Base-by-base conservation (phyloP, 1,140 invertebrate species). In the Hydropsyche tenuis region DNA sequence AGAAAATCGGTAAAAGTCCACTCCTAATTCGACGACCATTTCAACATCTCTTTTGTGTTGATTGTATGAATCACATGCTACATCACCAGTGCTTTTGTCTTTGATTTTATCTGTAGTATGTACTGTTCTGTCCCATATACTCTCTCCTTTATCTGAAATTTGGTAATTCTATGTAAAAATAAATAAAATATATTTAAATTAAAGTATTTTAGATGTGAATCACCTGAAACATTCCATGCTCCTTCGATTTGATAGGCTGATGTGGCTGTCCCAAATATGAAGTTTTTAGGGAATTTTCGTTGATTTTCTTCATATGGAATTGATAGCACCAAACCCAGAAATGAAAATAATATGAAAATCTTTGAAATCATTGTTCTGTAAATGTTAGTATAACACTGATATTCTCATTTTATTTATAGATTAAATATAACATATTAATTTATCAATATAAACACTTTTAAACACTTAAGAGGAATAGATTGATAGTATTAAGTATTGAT, bases 21-120 rank as follows among this genome's bases (percentile, higher is more conserved):
- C 85, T 5, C 85, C 85, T n/a, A 88, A 78, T 37, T 84, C 79
- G 74, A 84, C 86, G 1, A 87, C 56, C 73, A 87, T 80, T 66
- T 80, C 69, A 9, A 89, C 81, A 77, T 89, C 87, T 69, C 87
- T 82, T 78, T 84, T 79, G 75, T 85, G 86, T 64, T 83, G 82
- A 53, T 86, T 77, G 76, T 87, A 92, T 20, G 89, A 90, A 79
- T 91, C 86, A 78, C 87, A 88, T 0, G 90, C 87, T 16, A 90
- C 80, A 77, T 91, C 88, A 0, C 87, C 90, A 23, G 70, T 80
- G n/a, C 79, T 78, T 16, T 79, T 78, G 69, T 88, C 85, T 2
- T 73, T 76, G 6, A 89, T 80, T n/a, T 74, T 79, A 14, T 81
- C 79, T 23, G 60, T 14, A 76, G 74, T 86, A 83, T 87, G 85